Conservation (phyloP, 2,113 vertebrate species). For the Odocoileus hemionus region DNA sequence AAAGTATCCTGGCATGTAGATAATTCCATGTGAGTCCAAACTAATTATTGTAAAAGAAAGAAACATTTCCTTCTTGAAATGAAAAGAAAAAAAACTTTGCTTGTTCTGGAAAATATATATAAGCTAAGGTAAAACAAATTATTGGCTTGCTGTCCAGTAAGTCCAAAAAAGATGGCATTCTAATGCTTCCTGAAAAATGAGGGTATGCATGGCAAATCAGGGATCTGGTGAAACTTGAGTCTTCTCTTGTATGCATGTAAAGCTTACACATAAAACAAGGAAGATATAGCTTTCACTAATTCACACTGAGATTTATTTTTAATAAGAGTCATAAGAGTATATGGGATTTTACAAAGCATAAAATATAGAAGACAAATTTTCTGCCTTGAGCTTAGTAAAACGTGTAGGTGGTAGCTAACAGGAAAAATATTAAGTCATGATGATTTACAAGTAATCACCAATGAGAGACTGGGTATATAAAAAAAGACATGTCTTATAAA, state of each 20-base stretch:
- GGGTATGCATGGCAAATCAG: conserved; percentile 22
- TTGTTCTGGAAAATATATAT: neutral
- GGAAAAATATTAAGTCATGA: conserved; percentile 27
- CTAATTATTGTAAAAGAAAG: neutral
- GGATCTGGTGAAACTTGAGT: neutral
- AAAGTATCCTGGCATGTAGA: neutral
- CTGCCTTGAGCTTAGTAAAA: conserved; percentile 49
- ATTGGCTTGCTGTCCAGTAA: neutral
- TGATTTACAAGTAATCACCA: conserved; percentile 42
- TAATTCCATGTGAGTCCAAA: neutral
- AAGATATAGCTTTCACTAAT: conserved; percentile 38
- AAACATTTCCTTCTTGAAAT: neutral
- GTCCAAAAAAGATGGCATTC: conserved; percentile 20
- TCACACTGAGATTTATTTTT: conserved; percentile 47
- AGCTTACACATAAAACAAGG: conserved; percentile 41
- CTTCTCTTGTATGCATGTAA: neutral
- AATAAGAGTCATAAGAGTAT: conserved; percentile 5
- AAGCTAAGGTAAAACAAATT: conserved; percentile 24
- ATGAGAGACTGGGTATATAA: neutral
- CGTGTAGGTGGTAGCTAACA: conserved; percentile 7
- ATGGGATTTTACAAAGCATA: conserved; percentile 43
- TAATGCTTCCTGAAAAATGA: conserved; percentile 17
- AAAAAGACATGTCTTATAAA: conserved; percentile 9
- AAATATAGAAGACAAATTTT: conserved; percentile 44
- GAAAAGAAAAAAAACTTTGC: neutral